Evolutionary conservation across 1,140 invertebrate genomes (phyloP).

Genomic region (Apolygus lucorum): DNA sequence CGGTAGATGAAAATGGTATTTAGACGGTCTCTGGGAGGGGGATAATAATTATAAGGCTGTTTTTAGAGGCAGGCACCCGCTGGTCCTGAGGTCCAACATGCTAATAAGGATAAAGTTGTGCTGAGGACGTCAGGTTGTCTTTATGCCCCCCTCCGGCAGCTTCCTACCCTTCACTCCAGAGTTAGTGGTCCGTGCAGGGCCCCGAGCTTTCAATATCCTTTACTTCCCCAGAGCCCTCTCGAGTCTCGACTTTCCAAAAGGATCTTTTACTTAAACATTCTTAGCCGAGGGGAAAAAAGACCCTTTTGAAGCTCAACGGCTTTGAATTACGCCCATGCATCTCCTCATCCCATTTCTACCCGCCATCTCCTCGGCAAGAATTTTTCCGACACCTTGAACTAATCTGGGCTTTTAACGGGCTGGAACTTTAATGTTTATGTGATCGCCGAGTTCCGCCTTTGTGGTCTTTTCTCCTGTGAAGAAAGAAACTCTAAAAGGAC

Average conservation of each 20-base stretch:
- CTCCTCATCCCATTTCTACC: background rate
- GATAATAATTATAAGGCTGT: constrained; percentile 3
- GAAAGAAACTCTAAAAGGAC: too few species aligned
- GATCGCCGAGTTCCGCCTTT: background rate
- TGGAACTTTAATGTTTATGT: background rate
- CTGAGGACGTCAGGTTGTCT: constrained; percentile 2
- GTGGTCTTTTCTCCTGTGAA: too few species aligned
- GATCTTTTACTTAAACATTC: background rate
- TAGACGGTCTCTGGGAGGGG: background rate
- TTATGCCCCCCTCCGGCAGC: background rate
- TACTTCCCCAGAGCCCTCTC: background rate
- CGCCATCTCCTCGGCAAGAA: background rate
- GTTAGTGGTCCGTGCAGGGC: background rate
- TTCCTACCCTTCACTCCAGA: background rate
- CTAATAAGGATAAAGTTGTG: constrained; percentile 11
- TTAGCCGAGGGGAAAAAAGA: background rate
- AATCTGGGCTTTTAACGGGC: background rate
- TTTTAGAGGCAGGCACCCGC: background rate
- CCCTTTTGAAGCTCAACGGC: background rate
- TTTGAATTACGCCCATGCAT: background rate
- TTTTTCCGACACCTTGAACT: background rate
- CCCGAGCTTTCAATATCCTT: background rate
- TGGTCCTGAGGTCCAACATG: background rate
- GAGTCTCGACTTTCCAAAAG: background rate
- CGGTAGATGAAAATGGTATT: background rate